Evolutionary conservation across 2,888 invertebrate species (phyloP), one percentile per base, ranked within the genome.

Genomic region (Uloborus plumipes): DNA sequence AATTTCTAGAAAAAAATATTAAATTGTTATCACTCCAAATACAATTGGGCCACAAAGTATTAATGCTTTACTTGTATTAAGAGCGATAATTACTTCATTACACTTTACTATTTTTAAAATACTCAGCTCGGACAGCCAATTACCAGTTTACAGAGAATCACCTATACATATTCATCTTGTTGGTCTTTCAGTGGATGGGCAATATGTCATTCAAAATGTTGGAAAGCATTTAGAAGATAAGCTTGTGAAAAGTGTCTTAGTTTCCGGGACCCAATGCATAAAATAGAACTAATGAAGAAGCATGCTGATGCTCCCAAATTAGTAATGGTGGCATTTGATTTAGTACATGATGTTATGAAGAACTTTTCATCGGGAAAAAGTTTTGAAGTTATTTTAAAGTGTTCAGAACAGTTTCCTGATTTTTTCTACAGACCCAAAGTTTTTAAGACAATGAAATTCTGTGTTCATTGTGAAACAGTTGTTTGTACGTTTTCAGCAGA

Each of bases 341-440:
- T 61, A 3, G 20, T 61, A 3, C 61, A 61, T 9, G 61, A 61
- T 9, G 7, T 11, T 26, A 61, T 61, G 61, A 61, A 61, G 9
- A 18, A 61, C 20, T 61, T 61, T 61, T 61, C 61, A 18, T 22
- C 26, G 7, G 61, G 26, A 26, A 61, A 61, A 61, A 61, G 61
- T 7, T 61, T 22, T 61, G 61, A 61, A 20, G 18, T 9, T 22
- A 3, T 61, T 9, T 26, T 61, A 20, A 61, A 26, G 4, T 61
- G 61, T 9, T 61, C 61, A 61, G 61, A 61, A 26, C 61, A 61
- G 20, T 61, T 61, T 7, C 15, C 18, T 3, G 26, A 20, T 1
- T 61, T 61, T 11, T 61, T 61, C 9, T 61, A 61, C 61, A 61
- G 61, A 61, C 11, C 61, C 61, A 61, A 61, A 26, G 20, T 61